These are phyloP conservation scores for Poeciliopsis paucimaculata DNA, from an alignment of 2,797 vertebrate genomes.

Conservation along the genomic window DNA sequence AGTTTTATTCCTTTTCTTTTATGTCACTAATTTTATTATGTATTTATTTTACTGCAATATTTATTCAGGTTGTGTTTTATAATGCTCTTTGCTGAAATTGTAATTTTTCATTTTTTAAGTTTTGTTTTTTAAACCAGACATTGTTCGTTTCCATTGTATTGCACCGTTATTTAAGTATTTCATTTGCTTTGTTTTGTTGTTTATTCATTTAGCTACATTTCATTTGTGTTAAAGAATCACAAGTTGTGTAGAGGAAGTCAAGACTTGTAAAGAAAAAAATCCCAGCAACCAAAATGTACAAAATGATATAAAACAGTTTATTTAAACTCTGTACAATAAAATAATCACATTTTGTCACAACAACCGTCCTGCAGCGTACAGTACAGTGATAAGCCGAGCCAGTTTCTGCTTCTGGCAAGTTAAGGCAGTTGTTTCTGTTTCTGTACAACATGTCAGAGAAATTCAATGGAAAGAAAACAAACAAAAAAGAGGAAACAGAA, in stretches of 20 bases:
- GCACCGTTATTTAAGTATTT: neutral
- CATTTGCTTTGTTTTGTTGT: neutral
- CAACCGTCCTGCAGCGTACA: neutral
- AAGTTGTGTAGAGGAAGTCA: neutral
- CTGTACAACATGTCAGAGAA: neutral
- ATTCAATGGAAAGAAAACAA: neutral
- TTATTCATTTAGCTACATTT: neutral
- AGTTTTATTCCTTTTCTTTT: neutral
- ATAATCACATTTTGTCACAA: conserved; percentile 1
- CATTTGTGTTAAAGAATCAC: neutral
- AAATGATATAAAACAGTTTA: conserved; percentile 1
- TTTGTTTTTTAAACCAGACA: neutral
- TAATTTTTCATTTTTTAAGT: neutral
- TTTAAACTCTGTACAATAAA: neutral
- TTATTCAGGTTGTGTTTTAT: neutral
- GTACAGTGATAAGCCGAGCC: neutral
- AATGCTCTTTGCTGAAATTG: neutral
- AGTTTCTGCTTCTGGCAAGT: neutral
- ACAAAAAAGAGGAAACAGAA: neutral
- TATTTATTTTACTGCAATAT: neutral
- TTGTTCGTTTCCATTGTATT: neutral
- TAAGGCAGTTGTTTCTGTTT: neutral
- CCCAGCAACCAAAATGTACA: neutral
- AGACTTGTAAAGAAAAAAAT: neutral
- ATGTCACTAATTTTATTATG: neutral